phyloP scores from a whole-genome alignment of 1,140 invertebrate genomes.

The Philopotamus ludificatus region DNA sequence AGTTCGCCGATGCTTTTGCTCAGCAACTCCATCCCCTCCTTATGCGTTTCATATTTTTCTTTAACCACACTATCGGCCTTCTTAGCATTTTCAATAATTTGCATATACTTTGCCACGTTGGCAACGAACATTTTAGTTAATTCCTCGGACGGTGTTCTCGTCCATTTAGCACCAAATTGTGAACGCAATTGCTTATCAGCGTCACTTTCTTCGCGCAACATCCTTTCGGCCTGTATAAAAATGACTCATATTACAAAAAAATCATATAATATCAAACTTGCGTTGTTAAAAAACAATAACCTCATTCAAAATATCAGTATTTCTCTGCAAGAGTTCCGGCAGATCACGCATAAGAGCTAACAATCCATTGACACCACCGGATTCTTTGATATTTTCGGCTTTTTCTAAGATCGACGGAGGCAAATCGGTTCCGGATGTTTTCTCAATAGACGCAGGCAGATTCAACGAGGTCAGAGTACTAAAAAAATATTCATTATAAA shows the following conservation, averaged over 20 bases:
- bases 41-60: slow-evolving; percentile 81
- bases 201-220: slow-evolving; percentile 88
- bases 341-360: slow-evolving; percentile 72
- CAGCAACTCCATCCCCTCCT: slow-evolving; percentile 79
- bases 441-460: slow-evolving; percentile 95
- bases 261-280: neutral
- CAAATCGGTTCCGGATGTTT: slow-evolving; percentile 70
- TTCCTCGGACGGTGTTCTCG: slow-evolving; percentile 80
- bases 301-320: slow-evolving; percentile 95
- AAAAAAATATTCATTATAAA: slow-evolving; percentile 40
- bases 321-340: slow-evolving; percentile 86
- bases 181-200: slow-evolving; percentile 83
- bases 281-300: slow-evolving; percentile 50
- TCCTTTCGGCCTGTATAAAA: slow-evolving; percentile 66
- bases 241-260: neutral
- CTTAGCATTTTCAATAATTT: slow-evolving; percentile 90
- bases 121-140: slow-evolving; percentile 85
- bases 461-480: slow-evolving; percentile 91
- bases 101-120: slow-evolving; percentile 87
- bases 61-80: slow-evolving; percentile 73
- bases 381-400: slow-evolving; percentile 67
- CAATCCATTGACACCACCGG: slow-evolving; percentile 67
- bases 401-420: slow-evolving; percentile 91
- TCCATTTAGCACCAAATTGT: slow-evolving; percentile 93
- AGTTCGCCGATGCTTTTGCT: slow-evolving; percentile 71